Base-by-base conservation (phyloP, 2,888 invertebrate species). In the Xestia rhomboidea region DNA sequence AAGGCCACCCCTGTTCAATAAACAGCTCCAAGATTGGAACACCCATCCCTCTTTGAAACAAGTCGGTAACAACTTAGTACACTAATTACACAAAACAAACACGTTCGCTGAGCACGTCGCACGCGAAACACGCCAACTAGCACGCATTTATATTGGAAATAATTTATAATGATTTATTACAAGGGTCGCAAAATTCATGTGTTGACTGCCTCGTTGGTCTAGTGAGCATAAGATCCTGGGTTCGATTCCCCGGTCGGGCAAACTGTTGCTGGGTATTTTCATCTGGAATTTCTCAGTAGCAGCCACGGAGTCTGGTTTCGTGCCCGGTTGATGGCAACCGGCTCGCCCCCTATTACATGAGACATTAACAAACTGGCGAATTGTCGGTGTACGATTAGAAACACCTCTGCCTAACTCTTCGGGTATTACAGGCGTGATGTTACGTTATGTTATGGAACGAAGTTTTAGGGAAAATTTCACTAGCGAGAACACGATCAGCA, bases 101-200 rank as follows among this genome's bases (percentile, higher is more conserved):
- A 90, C 86, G 85, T 84, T 77, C 62, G 75, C 73, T 70, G 66
- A 83, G 75, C 81, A 86, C 81, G 75, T 75, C 63, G 74, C 77
- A n/a, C 51, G 76, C 63, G 62, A 70, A 90, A 87, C 88, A 89
- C 80, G 80, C 81, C 76, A 82, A 89, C 91, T 88, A 89, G 85
- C 80, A 80, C 76, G 82, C 89, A 88, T 91, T 92, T 88, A 90
- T 92, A 93, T 93, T 89, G 91, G 91, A 90, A 92, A 92, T 91
- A 75, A 91, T 91, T 89, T 90, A 87, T 87, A 84, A 89, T 92
- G 92, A 93, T 93, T 93, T 93, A 93, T 93, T 85, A 80, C 63
- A 11, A 84, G 80, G 82, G 73, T 11, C 13, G 41, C 24, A 1
- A n/a, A 72, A 4, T 4, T 4, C 2, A 34, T 34, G 18, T 46